These are phyloP conservation scores for Amblyraja radiata DNA, from an alignment of 2,797 vertebrate genomes.

Conservation along the genomic window DNA sequence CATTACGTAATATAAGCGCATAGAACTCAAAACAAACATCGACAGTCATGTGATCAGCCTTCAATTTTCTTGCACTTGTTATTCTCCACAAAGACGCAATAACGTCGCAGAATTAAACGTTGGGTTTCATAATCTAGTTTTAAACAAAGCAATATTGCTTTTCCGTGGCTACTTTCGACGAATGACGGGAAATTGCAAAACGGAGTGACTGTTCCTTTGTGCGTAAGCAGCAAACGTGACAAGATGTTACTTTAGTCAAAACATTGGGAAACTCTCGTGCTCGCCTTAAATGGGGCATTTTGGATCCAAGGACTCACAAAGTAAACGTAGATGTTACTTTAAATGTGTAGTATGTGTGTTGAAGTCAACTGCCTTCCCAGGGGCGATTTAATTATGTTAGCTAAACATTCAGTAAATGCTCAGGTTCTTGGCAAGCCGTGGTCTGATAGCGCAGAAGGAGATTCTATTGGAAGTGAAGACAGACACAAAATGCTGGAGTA, in stretches of 20 bases:
- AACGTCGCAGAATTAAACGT: no score
- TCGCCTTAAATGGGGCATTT: background rate
- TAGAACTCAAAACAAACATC: no score
- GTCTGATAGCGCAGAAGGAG: background rate
- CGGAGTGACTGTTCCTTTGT: background rate
- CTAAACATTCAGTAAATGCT: background rate
- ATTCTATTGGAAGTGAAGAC: no score
- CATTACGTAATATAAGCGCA: no score
- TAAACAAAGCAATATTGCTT: no score
- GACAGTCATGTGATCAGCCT: no score
- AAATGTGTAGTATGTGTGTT: background rate
- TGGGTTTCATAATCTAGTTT: no score
- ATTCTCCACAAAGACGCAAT: no score
- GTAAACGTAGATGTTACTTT: no score
- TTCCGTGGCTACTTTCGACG: background rate
- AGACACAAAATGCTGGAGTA: no score
- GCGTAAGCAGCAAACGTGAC: background rate
- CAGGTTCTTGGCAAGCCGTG: background rate
- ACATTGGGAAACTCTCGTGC: no score
- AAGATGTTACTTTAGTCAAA: background rate
- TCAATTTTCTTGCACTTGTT: no score
- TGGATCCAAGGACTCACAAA: background rate
- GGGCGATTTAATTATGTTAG: background rate
- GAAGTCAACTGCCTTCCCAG: background rate
- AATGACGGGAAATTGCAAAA: background rate